Conservation (phyloP, 2,888 invertebrate species). For the Malthinus flaveolus region DNA sequence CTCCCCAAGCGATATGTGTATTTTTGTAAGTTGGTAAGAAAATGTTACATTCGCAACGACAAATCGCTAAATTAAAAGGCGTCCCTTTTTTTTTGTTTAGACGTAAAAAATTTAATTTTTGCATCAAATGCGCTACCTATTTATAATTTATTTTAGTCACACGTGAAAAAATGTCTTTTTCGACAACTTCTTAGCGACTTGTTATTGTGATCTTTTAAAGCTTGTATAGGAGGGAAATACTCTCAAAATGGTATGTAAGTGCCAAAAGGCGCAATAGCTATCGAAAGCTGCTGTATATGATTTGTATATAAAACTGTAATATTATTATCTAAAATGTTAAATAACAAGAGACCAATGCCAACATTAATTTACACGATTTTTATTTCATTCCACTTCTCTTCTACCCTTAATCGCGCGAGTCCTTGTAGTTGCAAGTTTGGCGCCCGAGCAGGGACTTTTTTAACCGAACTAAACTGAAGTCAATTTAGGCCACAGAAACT, state of each 20-base stretch:
- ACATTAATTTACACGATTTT: constrained; percentile 34
- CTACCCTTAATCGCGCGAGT: not conserved
- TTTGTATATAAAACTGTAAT: constrained; percentile 51
- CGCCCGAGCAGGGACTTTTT: too few relatives aligned
- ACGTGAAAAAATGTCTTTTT: not conserved
- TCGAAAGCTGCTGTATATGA: constrained; percentile 45
- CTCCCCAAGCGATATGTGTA: constrained; percentile 29
- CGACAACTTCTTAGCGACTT: constrained; percentile 4
- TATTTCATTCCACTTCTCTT: constrained; percentile 1
- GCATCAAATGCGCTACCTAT: constrained; percentile 16
- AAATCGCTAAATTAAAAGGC: constrained; percentile 25
- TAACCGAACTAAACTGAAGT: too few relatives aligned
- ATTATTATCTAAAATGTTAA: constrained; percentile 50
- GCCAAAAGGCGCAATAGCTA: constrained; percentile 48
- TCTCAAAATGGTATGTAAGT: constrained; percentile 44
- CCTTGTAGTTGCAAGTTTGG: too few relatives aligned
- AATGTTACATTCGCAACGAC: constrained; percentile 40
- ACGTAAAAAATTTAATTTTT: constrained; percentile 1
- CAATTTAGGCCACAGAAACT: too few relatives aligned
- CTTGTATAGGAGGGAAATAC: constrained; percentile 41
- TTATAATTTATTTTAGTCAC: constrained; percentile 1
- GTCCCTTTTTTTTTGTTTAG: not conserved
- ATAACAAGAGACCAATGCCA: constrained; percentile 48
- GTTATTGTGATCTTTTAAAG: constrained; percentile 18
- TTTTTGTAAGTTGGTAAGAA: constrained; percentile 39